These are phyloP conservation scores for Acanthoscelides obtectus DNA, from an alignment of 2,888 invertebrate species.

Conservation along the genomic window DNA sequence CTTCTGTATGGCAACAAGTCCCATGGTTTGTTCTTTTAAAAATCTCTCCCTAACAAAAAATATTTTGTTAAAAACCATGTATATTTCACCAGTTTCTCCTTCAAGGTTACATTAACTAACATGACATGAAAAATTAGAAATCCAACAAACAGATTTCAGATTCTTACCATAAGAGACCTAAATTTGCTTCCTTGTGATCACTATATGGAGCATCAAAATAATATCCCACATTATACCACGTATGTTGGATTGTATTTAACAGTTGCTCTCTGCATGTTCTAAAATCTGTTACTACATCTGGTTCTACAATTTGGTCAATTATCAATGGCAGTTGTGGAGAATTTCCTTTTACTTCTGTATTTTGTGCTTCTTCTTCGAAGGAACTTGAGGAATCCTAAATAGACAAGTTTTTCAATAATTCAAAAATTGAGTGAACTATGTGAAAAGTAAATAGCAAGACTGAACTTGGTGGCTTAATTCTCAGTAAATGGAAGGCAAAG, in stretches of 20 bases:
- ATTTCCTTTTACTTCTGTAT: slow-evolving; percentile 1
- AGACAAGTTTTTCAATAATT: too few species aligned
- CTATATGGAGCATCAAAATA: slow-evolving; percentile 34
- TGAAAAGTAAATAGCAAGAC: too few species aligned
- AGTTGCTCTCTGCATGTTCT: slow-evolving; percentile 29
- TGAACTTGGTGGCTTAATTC: too few species aligned
- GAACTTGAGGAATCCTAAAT: slow-evolving; percentile 23
- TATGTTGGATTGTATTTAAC: slow-evolving; percentile 34
- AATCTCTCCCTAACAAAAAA: slow-evolving; percentile 35
- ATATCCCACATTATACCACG: slow-evolving; percentile 36
- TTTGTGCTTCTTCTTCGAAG: slow-evolving; percentile 11
- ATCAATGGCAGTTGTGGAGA: slow-evolving; percentile 10
- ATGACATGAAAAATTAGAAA: too few species aligned
- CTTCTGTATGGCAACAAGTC: slow-evolving; percentile 29
- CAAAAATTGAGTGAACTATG: too few species aligned
- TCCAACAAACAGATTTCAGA: background rate
- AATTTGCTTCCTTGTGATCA: slow-evolving; percentile 35
- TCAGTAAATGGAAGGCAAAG: too few species aligned
- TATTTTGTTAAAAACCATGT: slow-evolving; percentile 1
- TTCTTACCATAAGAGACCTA: slow-evolving; percentile 39
- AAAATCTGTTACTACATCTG: slow-evolving; percentile 28
- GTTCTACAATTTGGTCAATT: slow-evolving; percentile 18
- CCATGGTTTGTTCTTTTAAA: slow-evolving; percentile 31
- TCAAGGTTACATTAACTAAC: too few species aligned
- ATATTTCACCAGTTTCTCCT: too few species aligned